phyloP scores from a whole-genome alignment of 2,797 vertebrate species.

The Neostethus bicornis region DNA sequence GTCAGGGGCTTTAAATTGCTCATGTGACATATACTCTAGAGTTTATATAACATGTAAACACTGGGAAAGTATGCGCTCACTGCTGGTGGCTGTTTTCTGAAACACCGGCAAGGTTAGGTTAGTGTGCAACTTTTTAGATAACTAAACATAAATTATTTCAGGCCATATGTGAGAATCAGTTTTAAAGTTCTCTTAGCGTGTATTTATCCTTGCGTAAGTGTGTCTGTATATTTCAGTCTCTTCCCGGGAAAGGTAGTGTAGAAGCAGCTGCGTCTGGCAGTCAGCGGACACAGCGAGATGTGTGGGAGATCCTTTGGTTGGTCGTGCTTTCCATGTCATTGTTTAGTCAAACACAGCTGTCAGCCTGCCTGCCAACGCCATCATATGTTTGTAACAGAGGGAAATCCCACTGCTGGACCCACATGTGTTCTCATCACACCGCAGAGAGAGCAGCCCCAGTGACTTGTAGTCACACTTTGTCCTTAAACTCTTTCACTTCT shows the following conservation, averaged over 20 bases:
- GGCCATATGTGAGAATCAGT: neutral
- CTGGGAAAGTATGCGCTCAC: constrained; percentile 50
- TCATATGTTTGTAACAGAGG: constrained; percentile 73
- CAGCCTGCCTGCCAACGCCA: constrained; percentile 68
- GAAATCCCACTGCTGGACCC: constrained; percentile 63
- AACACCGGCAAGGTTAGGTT: constrained; percentile 12
- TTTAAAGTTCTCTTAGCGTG: constrained; percentile 26
- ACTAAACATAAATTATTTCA: neutral
- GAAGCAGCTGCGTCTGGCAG: constrained; percentile 47
- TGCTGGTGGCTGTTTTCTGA: constrained; percentile 4
- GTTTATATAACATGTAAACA: constrained; percentile 66
- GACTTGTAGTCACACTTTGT: constrained; percentile 6
- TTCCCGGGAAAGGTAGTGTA: constrained; percentile 24
- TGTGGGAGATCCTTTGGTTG: constrained; percentile 51
- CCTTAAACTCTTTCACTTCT: constrained; percentile 17
- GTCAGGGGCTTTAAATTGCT: constrained; percentile 34
- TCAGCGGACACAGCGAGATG: constrained; percentile 34
- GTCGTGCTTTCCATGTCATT: constrained; percentile 54
- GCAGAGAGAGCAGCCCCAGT: neutral
- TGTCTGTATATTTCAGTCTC: constrained; percentile 18
- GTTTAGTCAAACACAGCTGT: constrained; percentile 73
- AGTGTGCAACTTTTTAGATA: constrained; percentile 4
- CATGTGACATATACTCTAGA: constrained; percentile 21
- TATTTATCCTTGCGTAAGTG: constrained; percentile 9
- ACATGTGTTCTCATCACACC: constrained; percentile 21